Base-by-base conservation (phyloP, 1,140 invertebrate species). In the Leptestheria dahalacensis region DNA sequence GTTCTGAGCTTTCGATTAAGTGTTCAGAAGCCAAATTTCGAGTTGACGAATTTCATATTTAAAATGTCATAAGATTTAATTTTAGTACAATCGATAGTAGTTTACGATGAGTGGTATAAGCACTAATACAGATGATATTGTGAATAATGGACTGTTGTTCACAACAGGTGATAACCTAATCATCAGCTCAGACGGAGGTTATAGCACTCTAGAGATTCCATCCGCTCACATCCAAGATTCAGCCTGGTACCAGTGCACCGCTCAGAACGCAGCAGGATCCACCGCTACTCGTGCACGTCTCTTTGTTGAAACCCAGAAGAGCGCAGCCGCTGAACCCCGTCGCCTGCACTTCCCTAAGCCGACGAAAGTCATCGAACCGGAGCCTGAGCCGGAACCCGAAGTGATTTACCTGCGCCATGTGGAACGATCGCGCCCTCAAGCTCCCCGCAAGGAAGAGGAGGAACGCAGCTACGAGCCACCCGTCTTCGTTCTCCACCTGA, bases 241-340 rank as follows among this genome's bases (percentile, higher is more conserved):
- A 66, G 92, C 89, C 64, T 97, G 93, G 93, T 97, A 96, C 71
- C 92, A 97, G 72, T 97, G 92, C 71, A 95, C 91, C 33, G 93
- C 93, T 65, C 89, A 92, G 74, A 97, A 96, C 73, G 81, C 89
- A 65, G 92, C 92, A 68, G 94, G 94, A 66, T 93, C 90, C 65
- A 94, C 92, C 62, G 88, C 91, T 56, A 97, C 92, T 65, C 78
- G 93, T 70, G 92, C 91, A 56, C 80, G 92, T 71, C 81, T 98
- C 59, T 90, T 88, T 71, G 86, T 94, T 28, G 84, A 90, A 78
- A 79, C 80, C 69, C 82, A 82, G 52, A 82, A 85, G 75, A 81
- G 82, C 74, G 71, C 74, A 63, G 77, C 78, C 70, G 81, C 82
- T 59, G 84, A 89, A 79, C 86, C 88, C 72, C 83, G 85, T 77